Percentiles rank a stretch among this genome's conserved stretches.
phyloP scores from a whole-genome alignment of 2,888 invertebrate genomes.

The Oeneis ivallda region DNA sequence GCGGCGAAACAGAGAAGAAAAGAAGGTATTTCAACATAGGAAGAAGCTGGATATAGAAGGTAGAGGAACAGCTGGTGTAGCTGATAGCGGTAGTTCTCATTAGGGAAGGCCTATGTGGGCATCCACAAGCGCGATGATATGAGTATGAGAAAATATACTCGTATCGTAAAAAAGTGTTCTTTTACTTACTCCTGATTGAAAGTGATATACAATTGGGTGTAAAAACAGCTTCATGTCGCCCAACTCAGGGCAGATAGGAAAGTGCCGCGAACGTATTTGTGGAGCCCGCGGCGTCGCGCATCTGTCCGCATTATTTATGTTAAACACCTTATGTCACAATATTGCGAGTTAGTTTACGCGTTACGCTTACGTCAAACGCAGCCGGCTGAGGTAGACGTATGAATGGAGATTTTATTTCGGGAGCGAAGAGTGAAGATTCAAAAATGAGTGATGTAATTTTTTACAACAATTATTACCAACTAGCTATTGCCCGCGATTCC shows the following conservation, averaged over 20 bases:
- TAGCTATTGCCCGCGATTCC: no score
- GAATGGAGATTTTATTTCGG: constrained; percentile 67
- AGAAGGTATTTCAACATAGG: no score
- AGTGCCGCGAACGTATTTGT: constrained; percentile 74
- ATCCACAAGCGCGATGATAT: no score
- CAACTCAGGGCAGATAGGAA: constrained; percentile 58
- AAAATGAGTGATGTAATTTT: constrained; percentile 19
- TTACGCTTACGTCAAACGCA: constrained; percentile 57
- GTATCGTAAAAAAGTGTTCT: no score
- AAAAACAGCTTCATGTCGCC: constrained; percentile 56
- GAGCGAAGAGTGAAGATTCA: constrained; percentile 45
- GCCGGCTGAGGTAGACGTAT: constrained; percentile 45
- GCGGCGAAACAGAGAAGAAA: no score
- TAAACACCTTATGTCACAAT: constrained; percentile 82
- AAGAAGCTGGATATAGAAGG: no score
- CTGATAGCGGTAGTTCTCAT: no score
- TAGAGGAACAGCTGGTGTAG: no score
- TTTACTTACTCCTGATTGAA: no score
- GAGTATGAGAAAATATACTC: no score
- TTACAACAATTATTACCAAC: constrained; percentile 2
- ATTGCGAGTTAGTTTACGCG: constrained; percentile 68
- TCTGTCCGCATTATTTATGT: constrained; percentile 81
- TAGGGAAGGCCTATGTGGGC: no score
- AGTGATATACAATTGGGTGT: constrained; percentile 28
- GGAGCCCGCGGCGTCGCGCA: constrained; percentile 75